Percentiles rank a stretch among this genome's conserved stretches.
phyloP scores from a whole-genome alignment of 1,140 invertebrate genomes.

The Lepidotrigona ventralis region DNA sequence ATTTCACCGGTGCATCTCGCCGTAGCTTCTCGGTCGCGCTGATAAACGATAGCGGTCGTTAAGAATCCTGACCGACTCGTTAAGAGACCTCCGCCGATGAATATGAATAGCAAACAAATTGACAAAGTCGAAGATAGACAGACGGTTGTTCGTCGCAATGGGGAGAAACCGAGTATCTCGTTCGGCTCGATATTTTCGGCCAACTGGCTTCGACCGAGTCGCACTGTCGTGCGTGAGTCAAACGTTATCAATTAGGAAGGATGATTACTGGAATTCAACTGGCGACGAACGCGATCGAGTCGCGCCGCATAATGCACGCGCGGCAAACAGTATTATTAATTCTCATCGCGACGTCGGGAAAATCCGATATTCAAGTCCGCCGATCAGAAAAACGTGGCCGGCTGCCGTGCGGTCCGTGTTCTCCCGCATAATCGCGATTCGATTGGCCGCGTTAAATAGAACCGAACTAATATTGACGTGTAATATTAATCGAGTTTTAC shows the following conservation, averaged over 20 bases:
- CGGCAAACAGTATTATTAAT: slow-evolving; percentile 39
- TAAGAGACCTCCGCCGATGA: background rate
- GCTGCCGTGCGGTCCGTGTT: too few species aligned
- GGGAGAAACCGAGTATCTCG: background rate
- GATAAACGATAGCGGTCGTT: slow-evolving; percentile 6
- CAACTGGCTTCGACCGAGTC: too few species aligned
- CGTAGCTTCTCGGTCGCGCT: background rate
- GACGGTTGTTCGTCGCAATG: background rate
- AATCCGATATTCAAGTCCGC: slow-evolving; percentile 19
- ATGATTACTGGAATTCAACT: slow-evolving; percentile 12
- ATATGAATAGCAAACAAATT: slow-evolving; percentile 6
- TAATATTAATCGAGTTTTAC: slow-evolving; percentile 52
- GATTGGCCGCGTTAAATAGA: slow-evolving; percentile 46
- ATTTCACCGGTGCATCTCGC: background rate
- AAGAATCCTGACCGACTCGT: background rate
- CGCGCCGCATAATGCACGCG: slow-evolving; percentile 2
- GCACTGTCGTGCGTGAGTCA: slow-evolving; percentile 10
- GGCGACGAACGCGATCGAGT: slow-evolving; percentile 17
- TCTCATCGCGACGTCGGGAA: slow-evolving; percentile 9
- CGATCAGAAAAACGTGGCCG: slow-evolving; percentile 27
- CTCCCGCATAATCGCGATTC: slow-evolving; percentile 44
- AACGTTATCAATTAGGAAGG: slow-evolving; percentile 32
- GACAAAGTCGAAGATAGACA: background rate
- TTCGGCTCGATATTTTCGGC: background rate
- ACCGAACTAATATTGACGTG: slow-evolving; percentile 52